Percentiles rank a stretch among this genome's conserved stretches.
These are phyloP conservation scores for Volucella zonaria DNA, from an alignment of 2,888 invertebrate species.

Conservation along the genomic window DNA sequence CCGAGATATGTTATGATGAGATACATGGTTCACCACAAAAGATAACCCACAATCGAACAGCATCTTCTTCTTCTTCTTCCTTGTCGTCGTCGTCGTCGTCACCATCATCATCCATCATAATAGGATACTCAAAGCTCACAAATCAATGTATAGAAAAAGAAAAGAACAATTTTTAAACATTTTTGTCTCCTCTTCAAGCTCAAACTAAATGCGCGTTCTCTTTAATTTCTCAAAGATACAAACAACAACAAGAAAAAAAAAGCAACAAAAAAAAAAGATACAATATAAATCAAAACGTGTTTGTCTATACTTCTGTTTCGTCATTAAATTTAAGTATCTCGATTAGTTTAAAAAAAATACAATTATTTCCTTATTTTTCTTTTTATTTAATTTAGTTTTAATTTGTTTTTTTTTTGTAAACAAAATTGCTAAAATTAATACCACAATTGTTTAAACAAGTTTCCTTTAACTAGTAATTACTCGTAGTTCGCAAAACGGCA, in stretches of 20 bases:
- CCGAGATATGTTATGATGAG: conserved; percentile 90
- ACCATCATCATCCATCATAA: conserved; percentile 37
- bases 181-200: conserved; percentile 52
- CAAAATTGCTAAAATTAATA: conserved; percentile 26
- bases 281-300: conserved; percentile 28
- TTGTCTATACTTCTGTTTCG: conserved; percentile 64
- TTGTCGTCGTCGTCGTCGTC: conserved; percentile 25
- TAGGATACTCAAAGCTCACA: conserved; percentile 44
- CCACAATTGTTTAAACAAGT: conserved; percentile 18
- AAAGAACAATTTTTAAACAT: conserved; percentile 19
- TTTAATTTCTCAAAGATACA: conserved; percentile 69
- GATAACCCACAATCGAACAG: conserved; percentile 25
- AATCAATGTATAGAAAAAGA: conserved; percentile 35
- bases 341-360: conserved; percentile 54
- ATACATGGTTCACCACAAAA: conserved; percentile 40
- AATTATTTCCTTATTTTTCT: conserved; percentile 15
- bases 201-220: conserved; percentile 58
- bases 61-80: conserved; percentile 10
- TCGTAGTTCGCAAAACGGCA: conserved; percentile 41
- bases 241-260: conserved; percentile 15
- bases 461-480: conserved; percentile 33
- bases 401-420: not conserved
- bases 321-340: conserved; percentile 69
- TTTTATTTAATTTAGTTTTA: conserved; percentile 32
- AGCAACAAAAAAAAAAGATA: not conserved